phyloP scores from a whole-genome alignment of 1,140 invertebrate genomes.

The Drosophila pachea region DNA sequence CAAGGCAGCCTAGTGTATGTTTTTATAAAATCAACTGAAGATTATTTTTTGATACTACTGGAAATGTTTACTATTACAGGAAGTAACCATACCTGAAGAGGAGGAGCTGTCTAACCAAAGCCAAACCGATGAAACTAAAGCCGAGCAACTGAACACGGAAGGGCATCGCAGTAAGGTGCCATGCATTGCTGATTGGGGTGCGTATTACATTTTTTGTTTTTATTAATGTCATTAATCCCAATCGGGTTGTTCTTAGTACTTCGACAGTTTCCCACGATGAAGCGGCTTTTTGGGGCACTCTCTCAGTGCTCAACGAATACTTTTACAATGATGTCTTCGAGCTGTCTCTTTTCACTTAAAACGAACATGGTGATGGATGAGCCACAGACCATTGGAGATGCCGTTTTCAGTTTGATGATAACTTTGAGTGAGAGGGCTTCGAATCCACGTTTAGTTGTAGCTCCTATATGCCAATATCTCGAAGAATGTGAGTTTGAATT shows the following conservation, averaged over 20 bases:
- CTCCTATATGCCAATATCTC: slow-evolving; percentile 87
- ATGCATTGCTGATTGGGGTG: slow-evolving; percentile 85
- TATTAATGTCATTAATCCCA: neutral
- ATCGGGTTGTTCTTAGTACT: slow-evolving; percentile 80
- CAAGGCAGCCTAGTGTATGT: slow-evolving; percentile 69
- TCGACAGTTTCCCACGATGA: slow-evolving; percentile 89
- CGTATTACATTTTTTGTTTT: neutral
- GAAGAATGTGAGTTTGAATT: slow-evolving; percentile 81
- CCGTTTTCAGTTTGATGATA: slow-evolving; percentile 89
- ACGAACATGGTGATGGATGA: slow-evolving; percentile 79
- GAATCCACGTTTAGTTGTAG: slow-evolving; percentile 85
- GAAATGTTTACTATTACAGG: slow-evolving; percentile 33
- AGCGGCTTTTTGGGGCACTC: slow-evolving; percentile 87
- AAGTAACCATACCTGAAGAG: slow-evolving; percentile 74
- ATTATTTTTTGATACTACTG: neutral
- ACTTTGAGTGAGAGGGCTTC: slow-evolving; percentile 86
- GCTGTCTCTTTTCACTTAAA: slow-evolving; percentile 60
- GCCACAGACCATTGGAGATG: slow-evolving; percentile 86
- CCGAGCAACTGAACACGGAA: slow-evolving; percentile 83
- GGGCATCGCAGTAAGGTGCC: slow-evolving; percentile 80
- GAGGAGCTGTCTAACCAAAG: slow-evolving; percentile 79
- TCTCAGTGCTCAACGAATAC: slow-evolving; percentile 86
- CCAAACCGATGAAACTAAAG: slow-evolving; percentile 90
- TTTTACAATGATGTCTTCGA: slow-evolving; percentile 81
- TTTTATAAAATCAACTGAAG: neutral